Percentiles rank a stretch among this genome's conserved stretches.
These are phyloP conservation scores for Tapirus indicus DNA, from an alignment of 2,797 vertebrate species.

Conservation along the genomic window DNA sequence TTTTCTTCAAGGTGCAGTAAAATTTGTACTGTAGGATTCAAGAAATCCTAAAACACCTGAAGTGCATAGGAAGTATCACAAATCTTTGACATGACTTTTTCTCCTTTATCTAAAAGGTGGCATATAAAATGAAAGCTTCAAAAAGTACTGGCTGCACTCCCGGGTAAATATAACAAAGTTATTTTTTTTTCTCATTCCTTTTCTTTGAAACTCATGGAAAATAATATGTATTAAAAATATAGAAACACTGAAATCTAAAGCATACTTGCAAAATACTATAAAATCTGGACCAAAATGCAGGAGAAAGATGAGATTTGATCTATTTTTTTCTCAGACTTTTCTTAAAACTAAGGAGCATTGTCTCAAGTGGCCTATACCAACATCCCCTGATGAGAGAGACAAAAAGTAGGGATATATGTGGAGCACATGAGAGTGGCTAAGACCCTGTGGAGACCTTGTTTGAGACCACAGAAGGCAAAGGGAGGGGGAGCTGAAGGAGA, in stretches of 20 bases:
- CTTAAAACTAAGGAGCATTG: neutral
- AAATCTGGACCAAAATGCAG: neutral
- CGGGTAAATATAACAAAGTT: neutral
- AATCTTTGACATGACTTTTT: neutral
- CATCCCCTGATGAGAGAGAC: neutral
- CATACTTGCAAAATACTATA: neutral
- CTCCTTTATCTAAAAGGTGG: neutral
- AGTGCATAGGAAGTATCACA: neutral
- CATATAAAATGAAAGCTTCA: neutral
- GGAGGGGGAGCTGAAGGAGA: neutral
- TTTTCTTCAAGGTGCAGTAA: neutral
- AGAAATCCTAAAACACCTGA: neutral
- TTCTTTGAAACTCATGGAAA: constrained; percentile 20
- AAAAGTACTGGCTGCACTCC: neutral
- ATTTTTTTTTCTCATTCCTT: neutral
- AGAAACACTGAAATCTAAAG: neutral
- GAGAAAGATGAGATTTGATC: neutral
- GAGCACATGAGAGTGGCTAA: neutral
- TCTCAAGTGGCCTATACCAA: neutral
- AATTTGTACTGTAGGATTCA: neutral
- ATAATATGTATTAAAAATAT: constrained; percentile 19
- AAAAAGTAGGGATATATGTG: neutral
- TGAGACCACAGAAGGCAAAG: neutral
- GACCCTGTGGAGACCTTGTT: too few relatives aligned
- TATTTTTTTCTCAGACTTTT: neutral